Conservation (phyloP, 2,888 invertebrate species). For the Gerosis bhagava region DNA sequence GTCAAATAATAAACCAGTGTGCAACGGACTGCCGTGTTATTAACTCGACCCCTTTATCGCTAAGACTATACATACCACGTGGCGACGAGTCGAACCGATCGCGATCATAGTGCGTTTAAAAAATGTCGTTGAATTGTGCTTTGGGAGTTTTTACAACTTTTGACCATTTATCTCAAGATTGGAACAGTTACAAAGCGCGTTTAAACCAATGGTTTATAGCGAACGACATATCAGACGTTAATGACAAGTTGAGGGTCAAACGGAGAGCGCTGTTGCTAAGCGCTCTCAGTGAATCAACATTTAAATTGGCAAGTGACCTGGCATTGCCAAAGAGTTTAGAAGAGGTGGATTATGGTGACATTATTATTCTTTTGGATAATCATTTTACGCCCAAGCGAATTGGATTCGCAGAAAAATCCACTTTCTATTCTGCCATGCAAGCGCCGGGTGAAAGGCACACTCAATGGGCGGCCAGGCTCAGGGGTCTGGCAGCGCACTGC, state of each 20-base stretch:
- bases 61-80: not conserved
- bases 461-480: constrained; percentile 20
- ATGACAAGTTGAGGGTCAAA: constrained; percentile 25
- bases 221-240: constrained; percentile 19
- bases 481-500: constrained; percentile 16
- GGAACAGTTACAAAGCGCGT: constrained; percentile 23
- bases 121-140: constrained; percentile 1
- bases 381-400: constrained; percentile 31
- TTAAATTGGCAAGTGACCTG: constrained; percentile 30
- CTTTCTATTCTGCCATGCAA: constrained; percentile 20
- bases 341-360: constrained; percentile 22
- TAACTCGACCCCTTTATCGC: not conserved
- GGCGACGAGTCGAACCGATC: not conserved
- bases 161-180: constrained; percentile 16
- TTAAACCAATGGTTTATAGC: constrained; percentile 27
- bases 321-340: constrained; percentile 30
- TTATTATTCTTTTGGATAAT: constrained; percentile 20
- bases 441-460: constrained; percentile 19
- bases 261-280: constrained; percentile 24
- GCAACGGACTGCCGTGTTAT: not conserved
- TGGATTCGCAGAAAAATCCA: constrained; percentile 22
- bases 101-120: not conserved
- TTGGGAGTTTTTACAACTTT: constrained; percentile 6
- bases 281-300: constrained; percentile 27
- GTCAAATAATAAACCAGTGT: not conserved